Base-by-base conservation (phyloP, 2,113 vertebrate genomes). In the Pygoscelis adeliae region DNA sequence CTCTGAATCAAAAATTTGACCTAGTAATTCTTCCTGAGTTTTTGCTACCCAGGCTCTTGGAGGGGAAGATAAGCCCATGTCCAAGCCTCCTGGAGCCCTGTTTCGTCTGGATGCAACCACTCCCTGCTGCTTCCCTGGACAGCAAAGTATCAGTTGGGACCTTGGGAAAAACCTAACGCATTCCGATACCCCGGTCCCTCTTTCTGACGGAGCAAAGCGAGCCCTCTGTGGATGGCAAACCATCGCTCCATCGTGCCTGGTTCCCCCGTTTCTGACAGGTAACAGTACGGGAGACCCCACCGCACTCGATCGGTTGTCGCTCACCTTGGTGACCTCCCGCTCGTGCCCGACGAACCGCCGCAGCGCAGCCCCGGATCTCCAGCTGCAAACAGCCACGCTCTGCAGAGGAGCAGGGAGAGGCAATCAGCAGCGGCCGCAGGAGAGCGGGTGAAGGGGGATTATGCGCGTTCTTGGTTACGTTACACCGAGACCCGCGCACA, bases 241-340 rank as follows among this genome's bases (percentile, higher is more conserved):
- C 1, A 3, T 11, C 0, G 1, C 55, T 49, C 78, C n/a, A 6
- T 2, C 38, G 2, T 4, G 52, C 52, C 89, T 40, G 32, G 40
- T 38, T 42, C 13, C 62, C 40, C 59, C 3, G 36, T 6, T 66
- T 13, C 65, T 32, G 42, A 21, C 47, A 15, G 46, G 44, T 21
- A n/a, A 11, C 36, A n/a, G 47, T 8, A 46, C 16, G 44, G 49
- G 25, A 72, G 49, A 15, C 27, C 49, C 59, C 20, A 14, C 42
- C 0, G 1, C 19, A 2, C 72, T 7, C 32, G 0, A 7, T 5
- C 23, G 5, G 11, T 4, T 36, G 36, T 13, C 6, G 5, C 91
- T 96, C 98, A 99, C 99, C 99, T 99, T 99, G 91, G 99, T 99
- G 93, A 99, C 98, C 97, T 99, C 99, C 40, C 98, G 98, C 85